phyloP scores from a whole-genome alignment of 2,888 invertebrate genomes.

The Cynaeus angustus region DNA sequence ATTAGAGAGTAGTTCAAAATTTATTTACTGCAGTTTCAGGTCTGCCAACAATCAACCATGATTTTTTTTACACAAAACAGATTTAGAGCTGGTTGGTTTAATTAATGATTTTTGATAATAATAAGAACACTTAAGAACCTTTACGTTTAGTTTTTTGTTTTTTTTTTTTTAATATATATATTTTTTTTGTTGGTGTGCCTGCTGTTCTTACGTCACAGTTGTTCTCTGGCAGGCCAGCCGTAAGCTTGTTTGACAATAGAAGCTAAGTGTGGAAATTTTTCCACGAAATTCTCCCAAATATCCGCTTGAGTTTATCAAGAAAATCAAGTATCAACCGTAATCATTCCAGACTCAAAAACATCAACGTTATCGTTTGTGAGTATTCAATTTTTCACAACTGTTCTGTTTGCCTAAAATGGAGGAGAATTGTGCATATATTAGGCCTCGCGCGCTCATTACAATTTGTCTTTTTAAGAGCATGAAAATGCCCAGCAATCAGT shows the following conservation, averaged over 20 bases:
- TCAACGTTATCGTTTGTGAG: conserved; percentile 44
- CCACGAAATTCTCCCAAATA: background rate
- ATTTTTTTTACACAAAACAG: too few relatives aligned
- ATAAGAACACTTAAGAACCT: background rate
- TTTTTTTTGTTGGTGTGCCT: conserved; percentile 3
- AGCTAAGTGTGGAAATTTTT: background rate
- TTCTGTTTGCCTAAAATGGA: conserved; percentile 59
- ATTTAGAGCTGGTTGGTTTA: too few relatives aligned
- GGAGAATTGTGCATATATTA: conserved; percentile 55
- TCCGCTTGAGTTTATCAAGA: background rate
- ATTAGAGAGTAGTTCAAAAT: too few relatives aligned
- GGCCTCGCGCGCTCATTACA: background rate
- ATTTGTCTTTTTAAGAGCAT: conserved; percentile 61
- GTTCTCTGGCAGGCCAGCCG: background rate
- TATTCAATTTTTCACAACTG: conserved; percentile 36
- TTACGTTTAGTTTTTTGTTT: background rate
- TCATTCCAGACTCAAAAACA: conserved; percentile 14
- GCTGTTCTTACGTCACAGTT: conserved; percentile 5
- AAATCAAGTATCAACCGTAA: background rate
- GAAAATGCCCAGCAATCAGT: conserved; percentile 66
- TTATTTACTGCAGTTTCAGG: too few relatives aligned
- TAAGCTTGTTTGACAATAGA: conserved; percentile 12
- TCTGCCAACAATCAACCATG: too few relatives aligned
- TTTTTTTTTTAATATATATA: too few relatives aligned
- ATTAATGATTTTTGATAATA: too few relatives aligned